Base-by-base conservation (phyloP, 2,888 invertebrate genomes). In the Pristionchus arcanus region DNA sequence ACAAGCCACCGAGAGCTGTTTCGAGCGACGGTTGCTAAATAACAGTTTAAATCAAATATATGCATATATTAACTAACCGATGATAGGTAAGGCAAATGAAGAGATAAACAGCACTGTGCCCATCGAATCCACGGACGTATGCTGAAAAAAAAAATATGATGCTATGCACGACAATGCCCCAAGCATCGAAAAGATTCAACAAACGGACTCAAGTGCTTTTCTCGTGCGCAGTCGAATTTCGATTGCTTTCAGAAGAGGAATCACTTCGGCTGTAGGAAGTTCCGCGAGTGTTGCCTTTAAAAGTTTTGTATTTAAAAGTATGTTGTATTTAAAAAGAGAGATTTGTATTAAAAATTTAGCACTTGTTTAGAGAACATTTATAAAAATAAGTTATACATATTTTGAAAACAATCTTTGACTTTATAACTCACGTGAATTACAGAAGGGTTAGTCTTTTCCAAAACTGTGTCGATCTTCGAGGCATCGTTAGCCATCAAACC, bases 401-500 rank as follows among this genome's bases (percentile, higher is more conserved):
- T 16, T 37, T 42, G 34, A 19, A 71, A 71, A 34, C 2, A 31
- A 34, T 19, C 16, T 9, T 4, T 16, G 19, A 71, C 34, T 59
- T 59, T 15, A 59, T 59, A 59, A n/a, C 66, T 63, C 19, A 91
- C 92, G 53, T 91, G 88, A 59, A 92, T 91, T 34, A 91, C 87
- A 53, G 90, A 90, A 21, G 89, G 66, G 53, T 90, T 90, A 37
- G 89, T 59, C 13, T 90, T 90, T 66, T 89, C 85, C n/a, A 92
- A 84, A 11, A 92, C 92, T 5, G 90, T 74, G 74, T 91, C 91
- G 13, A 92, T 90, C 87, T 92, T 92, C 19, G 74, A 87, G 15
- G 81, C 74, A 59, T 92, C 92, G 55, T 92, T 92, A 21, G 92
- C 91, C 92, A 91, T 92, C 59, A 92, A 90, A 84, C 92, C 92